Conservation (phyloP, 2,888 invertebrate species). For the Elysia crispata region DNA sequence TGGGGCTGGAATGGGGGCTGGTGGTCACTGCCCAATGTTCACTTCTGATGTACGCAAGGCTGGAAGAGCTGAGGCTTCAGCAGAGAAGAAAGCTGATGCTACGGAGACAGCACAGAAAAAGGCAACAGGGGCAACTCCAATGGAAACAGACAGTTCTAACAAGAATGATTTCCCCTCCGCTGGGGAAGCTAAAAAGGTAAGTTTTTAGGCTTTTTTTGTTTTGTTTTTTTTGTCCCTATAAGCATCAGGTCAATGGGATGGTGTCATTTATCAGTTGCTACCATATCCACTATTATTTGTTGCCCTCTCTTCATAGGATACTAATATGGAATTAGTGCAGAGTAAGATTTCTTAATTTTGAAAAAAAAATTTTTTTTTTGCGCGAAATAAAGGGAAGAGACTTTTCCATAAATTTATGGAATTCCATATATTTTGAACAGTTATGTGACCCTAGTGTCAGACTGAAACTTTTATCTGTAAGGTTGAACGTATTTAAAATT, state of each 20-base stretch:
- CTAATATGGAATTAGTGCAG: too few species aligned
- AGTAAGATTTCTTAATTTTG: too few species aligned
- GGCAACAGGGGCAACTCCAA: conserved; percentile 1
- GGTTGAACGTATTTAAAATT: too few species aligned
- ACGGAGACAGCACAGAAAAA: background rate
- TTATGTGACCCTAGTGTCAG: too few species aligned
- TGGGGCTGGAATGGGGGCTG: background rate
- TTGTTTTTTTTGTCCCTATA: background rate
- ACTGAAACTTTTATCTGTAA: too few species aligned
- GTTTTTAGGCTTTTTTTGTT: background rate
- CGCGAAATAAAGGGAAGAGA: too few species aligned
- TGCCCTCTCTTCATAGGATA: too few species aligned
- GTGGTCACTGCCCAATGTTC: background rate
- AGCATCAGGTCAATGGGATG: background rate
- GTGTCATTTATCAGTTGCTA: too few species aligned
- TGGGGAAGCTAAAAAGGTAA: background rate
- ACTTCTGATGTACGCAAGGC: conserved; percentile 24
- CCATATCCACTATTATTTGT: background rate
- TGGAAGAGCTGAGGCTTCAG: conserved; percentile 11
- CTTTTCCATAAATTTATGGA: too few species aligned
- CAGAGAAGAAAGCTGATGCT: conserved; percentile 21
- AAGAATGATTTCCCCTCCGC: too few species aligned
- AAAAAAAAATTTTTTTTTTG: too few species aligned
- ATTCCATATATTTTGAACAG: too few species aligned
- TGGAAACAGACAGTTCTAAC: conserved; percentile 10